Evolutionary conservation across 2,113 vertebrate species (phyloP), one percentile per base, ranked within the genome.

Genomic region (Prinia subflava): DNA sequence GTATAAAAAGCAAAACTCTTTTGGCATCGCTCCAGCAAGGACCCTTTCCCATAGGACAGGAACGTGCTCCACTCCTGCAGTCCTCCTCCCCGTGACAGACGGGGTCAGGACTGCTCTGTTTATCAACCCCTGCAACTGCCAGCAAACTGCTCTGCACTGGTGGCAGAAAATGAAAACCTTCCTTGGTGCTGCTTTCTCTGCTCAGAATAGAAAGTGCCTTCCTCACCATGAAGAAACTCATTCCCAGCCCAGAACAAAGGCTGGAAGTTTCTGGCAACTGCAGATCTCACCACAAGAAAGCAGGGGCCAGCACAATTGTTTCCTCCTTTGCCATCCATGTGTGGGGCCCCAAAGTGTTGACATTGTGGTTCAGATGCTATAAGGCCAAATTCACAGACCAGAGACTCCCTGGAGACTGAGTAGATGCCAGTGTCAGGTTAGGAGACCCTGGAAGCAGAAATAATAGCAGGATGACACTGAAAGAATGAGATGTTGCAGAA

Each of bases 231-330:
- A 75, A 39, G 73, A 87, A 94, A 92, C 52, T 35, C 56, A 67
- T 74, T 69, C 69, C 68, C 35, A 57, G 69, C 50, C 68, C 80
- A 57, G 55, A 96, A 95, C 50, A 94, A 91, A 94, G 81, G 73
- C 81, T 89, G 41, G 82, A 93, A 96, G 39, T 70, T 91, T 77
- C 73, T 96, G 87, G 73, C 74, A 94, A n/a, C 47, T 67, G 80
- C 60, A 96, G 81, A 78, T 78, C 35, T 60, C 33, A 42, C 93
- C 95, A 96, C 93, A 96, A 92, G 60, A 96, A 96, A 92, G 92
- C 77, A 83, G 39, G 17, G 93, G 39, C 63, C 80, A 89, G 80
- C 39, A 63, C 53, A 18, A 67, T 24, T 59, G 47, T 91, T 94
- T 89, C 65, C 57, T 95, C 63, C 37, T 44, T 60, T 89, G 65